Evolutionary conservation across 2,888 invertebrate species (phyloP).

Genomic region (Trissonchulus latispiculum): DNA sequence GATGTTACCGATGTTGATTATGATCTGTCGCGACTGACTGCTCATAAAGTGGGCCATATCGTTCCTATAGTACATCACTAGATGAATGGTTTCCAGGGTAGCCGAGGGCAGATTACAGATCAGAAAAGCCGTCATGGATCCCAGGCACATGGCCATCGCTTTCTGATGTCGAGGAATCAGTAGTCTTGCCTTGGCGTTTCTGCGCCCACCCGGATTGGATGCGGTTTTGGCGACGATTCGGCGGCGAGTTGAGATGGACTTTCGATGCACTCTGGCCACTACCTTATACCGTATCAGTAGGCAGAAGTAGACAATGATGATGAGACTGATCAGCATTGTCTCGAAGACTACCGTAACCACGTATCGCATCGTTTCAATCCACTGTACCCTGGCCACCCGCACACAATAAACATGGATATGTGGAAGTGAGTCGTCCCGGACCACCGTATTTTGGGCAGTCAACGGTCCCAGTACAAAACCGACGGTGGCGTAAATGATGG

Average conservation of each 20-base stretch:
- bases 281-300: constrained; percentile 9
- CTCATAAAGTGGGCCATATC: constrained; percentile 12
- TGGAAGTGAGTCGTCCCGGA: background rate
- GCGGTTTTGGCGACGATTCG: background rate
- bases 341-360: constrained; percentile 16
- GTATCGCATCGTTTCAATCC: constrained; percentile 5
- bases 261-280: constrained; percentile 1
- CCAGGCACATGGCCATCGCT: constrained; percentile 21
- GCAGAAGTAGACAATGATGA: constrained; percentile 8
- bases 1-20: constrained; percentile 10
- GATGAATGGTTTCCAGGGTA: constrained; percentile 9
- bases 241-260: background rate
- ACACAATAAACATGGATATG: background rate
- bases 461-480: constrained; percentile 10
- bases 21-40: background rate
- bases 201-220: background rate
- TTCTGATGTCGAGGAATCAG: constrained; percentile 12
- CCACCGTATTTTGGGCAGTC: constrained; percentile 9
- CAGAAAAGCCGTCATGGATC: constrained; percentile 21
- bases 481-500: background rate
- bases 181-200: too few species aligned
- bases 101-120: constrained; percentile 19
- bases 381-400: background rate
- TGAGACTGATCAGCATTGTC: constrained; percentile 4
- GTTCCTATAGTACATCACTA: constrained; percentile 11